Evolutionary conservation across 2,113 vertebrate genomes (phyloP), one percentile per base, ranked within the genome.

Genomic region (Rhea americana): DNA sequence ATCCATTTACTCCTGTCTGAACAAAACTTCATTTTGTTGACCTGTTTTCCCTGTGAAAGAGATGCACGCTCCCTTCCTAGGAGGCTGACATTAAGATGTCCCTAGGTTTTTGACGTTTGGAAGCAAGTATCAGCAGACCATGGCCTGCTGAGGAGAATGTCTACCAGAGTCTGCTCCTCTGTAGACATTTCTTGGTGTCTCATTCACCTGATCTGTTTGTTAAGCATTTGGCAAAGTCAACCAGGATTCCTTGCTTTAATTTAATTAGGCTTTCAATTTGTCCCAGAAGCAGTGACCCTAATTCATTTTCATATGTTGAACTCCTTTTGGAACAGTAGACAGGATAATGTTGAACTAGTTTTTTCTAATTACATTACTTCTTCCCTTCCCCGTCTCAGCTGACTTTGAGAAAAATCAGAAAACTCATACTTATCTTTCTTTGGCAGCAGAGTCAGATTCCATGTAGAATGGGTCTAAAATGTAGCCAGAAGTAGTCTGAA

Each of bases 231-330:
- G 16, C 35, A 75, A 82, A 90, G 70, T 88, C 48, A 86, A 74
- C 39, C 39, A 94, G 48, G 55, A 84, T 78, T 72, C 51, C 28
- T 84, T 84, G 53, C 45, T 95, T 89, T 91, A 32, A 62, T 76
- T 91, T 91, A 87, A 71, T 84, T 78, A 48, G 37, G 7, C 1
- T 71, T 90, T 88, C 53, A 5, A 84, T 37, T 86, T 91, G 77
- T 85, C 70, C 43, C 68, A 72, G 77, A 93, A 91, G 51, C 32
- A 78, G 24, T 77, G 88, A 71, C 73, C 73, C 51, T 83, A 74
- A 90, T 95, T 90, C 5, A 72, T 83, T 94, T 88, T 88, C 65
- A 51, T 82, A 72, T 56, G 48, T 65, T 80, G 78, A 93, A 65
- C 30, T 82, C 18, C 72, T 65, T 82, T 89, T 35, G 78, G 65